A percentile compares a stretch with the other conserved stretches of the same genome.
Evolutionary conservation across 2,888 invertebrate species (phyloP).

Genomic region (Ceratothoa steindachneri): DNA sequence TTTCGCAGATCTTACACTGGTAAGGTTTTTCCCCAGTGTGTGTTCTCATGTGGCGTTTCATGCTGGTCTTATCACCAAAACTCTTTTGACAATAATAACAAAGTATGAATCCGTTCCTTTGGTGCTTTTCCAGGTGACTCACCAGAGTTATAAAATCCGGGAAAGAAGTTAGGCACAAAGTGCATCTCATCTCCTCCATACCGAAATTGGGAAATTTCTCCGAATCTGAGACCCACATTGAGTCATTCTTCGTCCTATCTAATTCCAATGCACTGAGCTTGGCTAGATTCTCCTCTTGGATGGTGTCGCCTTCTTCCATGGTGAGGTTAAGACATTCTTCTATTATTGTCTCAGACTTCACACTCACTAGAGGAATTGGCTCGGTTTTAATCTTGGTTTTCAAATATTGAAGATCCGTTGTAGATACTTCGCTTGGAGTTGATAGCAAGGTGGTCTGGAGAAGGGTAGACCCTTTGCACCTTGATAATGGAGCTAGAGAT

Average conservation of each 20-base stretch:
- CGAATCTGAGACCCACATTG: constrained; percentile 6
- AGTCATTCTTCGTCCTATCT: background rate
- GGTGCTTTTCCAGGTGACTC: constrained; percentile 35
- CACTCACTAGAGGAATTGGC: background rate
- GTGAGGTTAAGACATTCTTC: background rate
- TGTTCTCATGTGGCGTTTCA: constrained; percentile 38
- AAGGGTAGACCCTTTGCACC: too few species aligned
- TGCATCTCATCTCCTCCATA: constrained; percentile 11
- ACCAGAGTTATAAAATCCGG: constrained; percentile 21
- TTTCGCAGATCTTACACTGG: constrained; percentile 37
- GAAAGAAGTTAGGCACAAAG: constrained; percentile 20
- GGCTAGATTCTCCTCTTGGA: background rate
- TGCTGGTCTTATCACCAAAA: constrained; percentile 37
- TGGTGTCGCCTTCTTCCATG: background rate
- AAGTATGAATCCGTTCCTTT: constrained; percentile 31
- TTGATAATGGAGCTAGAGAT: too few species aligned
- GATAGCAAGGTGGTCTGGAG: too few species aligned
- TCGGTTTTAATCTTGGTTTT: background rate
- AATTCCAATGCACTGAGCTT: background rate
- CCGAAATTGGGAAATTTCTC: background rate
- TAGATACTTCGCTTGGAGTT: too few species aligned
- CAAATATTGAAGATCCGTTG: background rate
- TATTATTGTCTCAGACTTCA: background rate
- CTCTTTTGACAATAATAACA: constrained; percentile 41
- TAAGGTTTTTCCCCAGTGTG: constrained; percentile 43